Percentiles rank a stretch among this genome's conserved stretches.
Conservation (phyloP, 2,113 vertebrate genomes). For the Hippopotamus amphibius region DNA sequence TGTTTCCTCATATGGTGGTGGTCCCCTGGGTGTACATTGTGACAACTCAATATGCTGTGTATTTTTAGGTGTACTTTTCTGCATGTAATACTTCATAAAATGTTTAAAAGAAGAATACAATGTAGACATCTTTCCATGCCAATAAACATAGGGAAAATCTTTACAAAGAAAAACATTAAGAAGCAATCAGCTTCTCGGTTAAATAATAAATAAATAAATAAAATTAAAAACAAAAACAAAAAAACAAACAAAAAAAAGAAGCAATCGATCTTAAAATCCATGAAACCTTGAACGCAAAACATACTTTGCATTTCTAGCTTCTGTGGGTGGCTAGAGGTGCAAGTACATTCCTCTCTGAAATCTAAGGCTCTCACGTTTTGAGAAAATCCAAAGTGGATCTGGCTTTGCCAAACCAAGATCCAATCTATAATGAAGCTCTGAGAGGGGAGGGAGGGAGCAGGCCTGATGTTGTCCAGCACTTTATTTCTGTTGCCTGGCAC, state of each 20-base stretch:
- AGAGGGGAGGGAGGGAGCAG: neutral
- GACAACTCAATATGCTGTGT: neutral
- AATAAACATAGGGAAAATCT: neutral
- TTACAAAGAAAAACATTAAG: neutral
- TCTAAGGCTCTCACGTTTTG: neutral
- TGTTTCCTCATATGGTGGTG: neutral
- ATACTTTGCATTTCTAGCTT: neutral
- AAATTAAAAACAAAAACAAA: no score
- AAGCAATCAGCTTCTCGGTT: neutral
- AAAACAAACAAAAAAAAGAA: neutral
- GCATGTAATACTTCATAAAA: neutral
- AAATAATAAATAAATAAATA: no score
- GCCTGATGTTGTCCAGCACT: neutral
- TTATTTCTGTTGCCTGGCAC: neutral
- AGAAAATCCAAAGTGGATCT: neutral
- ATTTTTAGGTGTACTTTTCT: neutral
- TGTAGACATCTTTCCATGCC: neutral
- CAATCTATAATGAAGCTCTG: neutral
- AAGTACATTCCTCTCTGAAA: neutral
- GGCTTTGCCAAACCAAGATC: slow-evolving; percentile 4
- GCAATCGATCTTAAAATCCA: neutral
- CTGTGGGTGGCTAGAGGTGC: neutral
- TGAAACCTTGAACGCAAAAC: neutral
- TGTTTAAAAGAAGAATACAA: neutral
- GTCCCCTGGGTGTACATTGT: fast-evolving